Percentiles rank a stretch among this genome's conserved stretches.
phyloP scores from a whole-genome alignment of 1,140 invertebrate genomes.

The Drosophila ohnishii region DNA sequence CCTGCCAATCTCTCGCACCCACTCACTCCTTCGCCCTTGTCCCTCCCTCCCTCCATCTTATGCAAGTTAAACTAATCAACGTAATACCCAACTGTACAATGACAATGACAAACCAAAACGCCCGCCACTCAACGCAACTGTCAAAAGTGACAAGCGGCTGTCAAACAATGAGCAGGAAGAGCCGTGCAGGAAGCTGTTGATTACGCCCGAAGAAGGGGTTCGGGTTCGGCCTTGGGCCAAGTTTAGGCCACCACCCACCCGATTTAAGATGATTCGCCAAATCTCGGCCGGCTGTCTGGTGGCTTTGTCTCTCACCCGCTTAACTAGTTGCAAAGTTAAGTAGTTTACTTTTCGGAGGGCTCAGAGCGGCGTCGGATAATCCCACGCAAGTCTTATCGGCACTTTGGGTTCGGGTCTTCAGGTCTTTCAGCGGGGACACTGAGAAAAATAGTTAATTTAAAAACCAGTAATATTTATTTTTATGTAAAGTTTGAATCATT shows the following conservation, averaged over 20 bases:
- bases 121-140: slow-evolving; percentile 68
- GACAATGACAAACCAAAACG: slow-evolving; percentile 77
- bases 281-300: slow-evolving; percentile 44
- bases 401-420: slow-evolving; percentile 14
- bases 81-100: slow-evolving; percentile 60
- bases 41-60: slow-evolving; percentile 17
- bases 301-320: slow-evolving; percentile 65
- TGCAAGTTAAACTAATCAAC: slow-evolving; percentile 78
- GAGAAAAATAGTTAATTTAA: neutral
- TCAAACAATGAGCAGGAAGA: slow-evolving; percentile 70
- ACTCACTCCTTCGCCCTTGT: slow-evolving; percentile 19
- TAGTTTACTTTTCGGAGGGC: slow-evolving; percentile 63
- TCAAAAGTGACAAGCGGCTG: slow-evolving; percentile 76
- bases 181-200: slow-evolving; percentile 66
- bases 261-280: slow-evolving; percentile 47
- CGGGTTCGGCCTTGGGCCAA: slow-evolving; percentile 5
- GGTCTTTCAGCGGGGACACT: neutral
- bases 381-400: slow-evolving; percentile 56
- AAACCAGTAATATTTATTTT: no score
- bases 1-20: slow-evolving; percentile 72
- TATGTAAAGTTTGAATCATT: no score
- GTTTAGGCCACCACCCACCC: slow-evolving; percentile 39
- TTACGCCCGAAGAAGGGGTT: slow-evolving; percentile 72
- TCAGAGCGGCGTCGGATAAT: slow-evolving; percentile 50
- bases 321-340: slow-evolving; percentile 81